Conservation (phyloP, 2,888 invertebrate species). For the Lysandra coridon region DNA sequence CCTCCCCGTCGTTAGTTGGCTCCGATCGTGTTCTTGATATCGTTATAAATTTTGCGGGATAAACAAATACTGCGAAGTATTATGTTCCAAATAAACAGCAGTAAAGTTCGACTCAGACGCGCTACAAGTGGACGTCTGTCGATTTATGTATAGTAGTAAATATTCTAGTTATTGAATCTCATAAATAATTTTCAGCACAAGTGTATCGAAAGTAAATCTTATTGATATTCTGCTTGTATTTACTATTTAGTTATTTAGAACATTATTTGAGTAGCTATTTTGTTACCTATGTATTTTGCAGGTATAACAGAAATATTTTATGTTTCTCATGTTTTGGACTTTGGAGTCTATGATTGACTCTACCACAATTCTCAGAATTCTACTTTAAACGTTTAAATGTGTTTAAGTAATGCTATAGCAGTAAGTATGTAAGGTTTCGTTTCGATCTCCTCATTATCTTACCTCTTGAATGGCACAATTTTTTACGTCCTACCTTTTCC, state of each 20-base stretch:
- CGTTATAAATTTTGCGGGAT: conserved; percentile 1
- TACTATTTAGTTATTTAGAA: not conserved
- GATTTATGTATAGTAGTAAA: conserved; percentile 38
- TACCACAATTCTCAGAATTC: not conserved
- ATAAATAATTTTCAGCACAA: not conserved
- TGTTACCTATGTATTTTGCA: too few species aligned
- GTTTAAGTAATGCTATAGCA: too few species aligned
- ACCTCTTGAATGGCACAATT: too few species aligned
- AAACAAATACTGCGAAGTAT: conserved; percentile 14
- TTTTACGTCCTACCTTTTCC: not conserved
- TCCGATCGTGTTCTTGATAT: not conserved
- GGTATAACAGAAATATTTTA: not conserved
- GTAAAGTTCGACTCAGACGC: not conserved
- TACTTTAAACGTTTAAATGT: not conserved
- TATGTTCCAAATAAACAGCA: conserved; percentile 15
- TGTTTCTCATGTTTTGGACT: not conserved
- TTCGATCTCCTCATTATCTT: not conserved
- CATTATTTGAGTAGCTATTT: not conserved
- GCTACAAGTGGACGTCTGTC: conserved; percentile 31
- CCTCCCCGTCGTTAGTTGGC: conserved; percentile 34
- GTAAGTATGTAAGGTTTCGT: too few species aligned
- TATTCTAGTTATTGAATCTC: not conserved
- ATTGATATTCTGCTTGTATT: not conserved
- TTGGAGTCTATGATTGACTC: not conserved
- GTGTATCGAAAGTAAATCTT: not conserved